phyloP scores from a whole-genome alignment of 1,140 invertebrate genomes.

The Temnothorax curvispinosus region DNA sequence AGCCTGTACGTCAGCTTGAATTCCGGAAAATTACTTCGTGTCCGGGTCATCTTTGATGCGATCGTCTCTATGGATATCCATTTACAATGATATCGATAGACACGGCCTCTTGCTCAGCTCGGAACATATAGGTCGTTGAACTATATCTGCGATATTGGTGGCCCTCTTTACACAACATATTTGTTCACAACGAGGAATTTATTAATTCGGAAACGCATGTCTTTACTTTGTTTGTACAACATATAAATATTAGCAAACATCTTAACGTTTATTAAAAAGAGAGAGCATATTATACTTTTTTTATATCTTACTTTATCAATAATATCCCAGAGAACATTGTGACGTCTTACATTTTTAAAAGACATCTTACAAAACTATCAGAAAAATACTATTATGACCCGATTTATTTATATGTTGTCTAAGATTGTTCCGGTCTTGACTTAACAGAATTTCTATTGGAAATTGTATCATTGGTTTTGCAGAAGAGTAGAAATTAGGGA shows the following conservation, averaged over 20 bases:
- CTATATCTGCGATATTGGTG: constrained; percentile 27
- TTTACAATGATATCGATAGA: constrained; percentile 57
- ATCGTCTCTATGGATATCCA: constrained; percentile 56
- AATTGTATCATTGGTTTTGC: not conserved
- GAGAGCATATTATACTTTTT: not conserved
- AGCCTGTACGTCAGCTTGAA: constrained; percentile 47
- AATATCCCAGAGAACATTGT: not conserved
- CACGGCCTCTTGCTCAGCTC: constrained; percentile 28
- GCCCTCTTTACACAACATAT: constrained; percentile 26
- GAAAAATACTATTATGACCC: too few relatives aligned
- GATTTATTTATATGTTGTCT: too few relatives aligned
- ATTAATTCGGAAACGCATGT: not conserved
- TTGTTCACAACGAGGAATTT: constrained; percentile 18
- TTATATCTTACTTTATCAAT: not conserved
- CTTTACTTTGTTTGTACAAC: not conserved
- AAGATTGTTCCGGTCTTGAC: not conserved
- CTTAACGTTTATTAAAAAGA: not conserved
- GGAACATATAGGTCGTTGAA: constrained; percentile 40
- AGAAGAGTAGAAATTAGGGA: not conserved
- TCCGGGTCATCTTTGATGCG: constrained; percentile 56
- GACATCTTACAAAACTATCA: too few relatives aligned
- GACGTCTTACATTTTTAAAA: too few relatives aligned
- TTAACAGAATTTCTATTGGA: not conserved
- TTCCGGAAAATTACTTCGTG: constrained; percentile 56
- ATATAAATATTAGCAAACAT: not conserved